phyloP scores from a whole-genome alignment of 2,888 invertebrate species.

The Meandrusa payeni region DNA sequence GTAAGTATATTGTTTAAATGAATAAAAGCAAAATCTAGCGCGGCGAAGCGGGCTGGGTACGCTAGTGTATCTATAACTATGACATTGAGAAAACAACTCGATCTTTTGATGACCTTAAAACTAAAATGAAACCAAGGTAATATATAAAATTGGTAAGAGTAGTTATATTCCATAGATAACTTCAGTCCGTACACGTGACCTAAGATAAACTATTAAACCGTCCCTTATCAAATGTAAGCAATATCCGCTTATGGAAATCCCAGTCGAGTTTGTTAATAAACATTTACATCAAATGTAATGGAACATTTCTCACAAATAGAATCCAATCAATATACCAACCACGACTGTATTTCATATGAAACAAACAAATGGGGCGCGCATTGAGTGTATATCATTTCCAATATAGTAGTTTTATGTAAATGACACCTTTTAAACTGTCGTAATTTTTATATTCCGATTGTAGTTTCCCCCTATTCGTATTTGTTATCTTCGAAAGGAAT shows the following conservation, averaged over 20 bases:
- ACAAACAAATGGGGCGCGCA: conserved; percentile 57
- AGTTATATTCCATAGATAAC: too few species aligned
- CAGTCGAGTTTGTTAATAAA: conserved; percentile 9
- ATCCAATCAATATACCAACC: conserved; percentile 28
- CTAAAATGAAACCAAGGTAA: too few species aligned
- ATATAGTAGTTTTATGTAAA: conserved; percentile 78
- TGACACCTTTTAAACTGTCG: conserved; percentile 77
- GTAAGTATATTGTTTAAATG: too few species aligned
- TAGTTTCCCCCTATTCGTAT: conserved; percentile 66
- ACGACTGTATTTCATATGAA: conserved; percentile 41
- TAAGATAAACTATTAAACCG: background rate
- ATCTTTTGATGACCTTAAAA: too few species aligned
- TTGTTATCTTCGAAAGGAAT: conserved; percentile 69
- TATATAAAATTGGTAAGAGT: too few species aligned
- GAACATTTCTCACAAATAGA: conserved; percentile 18
- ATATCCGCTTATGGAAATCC: conserved; percentile 7
- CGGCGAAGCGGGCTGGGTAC: too few species aligned
- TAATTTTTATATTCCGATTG: conserved; percentile 79
- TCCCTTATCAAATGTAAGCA: conserved; percentile 1
- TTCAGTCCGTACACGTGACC: too few species aligned
- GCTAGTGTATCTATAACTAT: too few species aligned
- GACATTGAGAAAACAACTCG: too few species aligned
- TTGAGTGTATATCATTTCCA: conserved; percentile 64
- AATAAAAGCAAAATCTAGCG: too few species aligned
- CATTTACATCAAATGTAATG: conserved; percentile 3